Conservation (phyloP, 2,113 vertebrate species). For the Podocnemis expansa region DNA sequence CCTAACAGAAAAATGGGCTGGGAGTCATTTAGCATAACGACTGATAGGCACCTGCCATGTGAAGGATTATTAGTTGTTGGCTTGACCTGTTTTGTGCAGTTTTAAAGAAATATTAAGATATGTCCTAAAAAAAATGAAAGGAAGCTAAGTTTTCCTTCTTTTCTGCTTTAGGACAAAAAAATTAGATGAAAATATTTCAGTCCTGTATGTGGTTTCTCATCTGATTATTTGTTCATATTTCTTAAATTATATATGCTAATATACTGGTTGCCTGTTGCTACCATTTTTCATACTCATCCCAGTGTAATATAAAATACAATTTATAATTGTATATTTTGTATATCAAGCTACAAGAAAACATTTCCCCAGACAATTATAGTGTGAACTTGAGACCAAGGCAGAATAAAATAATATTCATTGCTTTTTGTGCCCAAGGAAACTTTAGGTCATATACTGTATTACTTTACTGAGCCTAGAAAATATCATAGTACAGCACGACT, state of each 20-base stretch:
- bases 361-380: neutral
- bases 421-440: neutral
- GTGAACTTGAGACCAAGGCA: neutral
- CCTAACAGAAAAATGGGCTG: constrained; percentile 3
- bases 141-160: neutral
- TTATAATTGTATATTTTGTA: constrained; percentile 1
- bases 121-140: constrained; percentile 24
- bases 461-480: constrained; percentile 11
- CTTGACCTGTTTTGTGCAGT: constrained; percentile 11
- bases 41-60: constrained; percentile 18
- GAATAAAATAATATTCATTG: constrained; percentile 22
- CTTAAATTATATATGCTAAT: neutral
- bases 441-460: neutral
- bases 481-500: neutral
- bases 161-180: neutral
- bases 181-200: constrained; percentile 9
- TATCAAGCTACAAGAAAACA: neutral
- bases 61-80: neutral
- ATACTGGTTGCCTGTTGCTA: neutral
- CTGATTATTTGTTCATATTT: neutral
- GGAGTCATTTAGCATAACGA: neutral
- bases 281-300: constrained; percentile 18
- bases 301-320: neutral
- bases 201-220: neutral
- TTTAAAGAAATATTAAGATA: constrained; percentile 24